Evolutionary conservation across 2,797 vertebrate genomes (phyloP).

Genomic region (Sarcophilus harrisii): DNA sequence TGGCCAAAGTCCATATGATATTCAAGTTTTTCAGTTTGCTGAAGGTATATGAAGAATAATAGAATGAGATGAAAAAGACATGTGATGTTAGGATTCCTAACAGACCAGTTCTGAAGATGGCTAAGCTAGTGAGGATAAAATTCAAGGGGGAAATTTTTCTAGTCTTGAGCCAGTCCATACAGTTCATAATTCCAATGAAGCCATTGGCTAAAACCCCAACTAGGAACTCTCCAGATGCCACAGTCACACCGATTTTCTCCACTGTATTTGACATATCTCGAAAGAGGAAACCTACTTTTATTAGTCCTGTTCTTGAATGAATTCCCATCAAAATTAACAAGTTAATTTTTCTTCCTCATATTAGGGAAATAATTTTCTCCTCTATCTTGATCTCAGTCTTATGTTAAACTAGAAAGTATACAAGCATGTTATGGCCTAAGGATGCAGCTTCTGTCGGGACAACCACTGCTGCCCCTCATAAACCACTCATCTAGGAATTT

Average conservation of each 20-base stretch:
- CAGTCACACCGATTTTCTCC: neutral
- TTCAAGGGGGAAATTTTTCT: conserved; percentile 5
- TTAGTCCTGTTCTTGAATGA: neutral
- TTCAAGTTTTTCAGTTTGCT: neutral
- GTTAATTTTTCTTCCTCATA: neutral
- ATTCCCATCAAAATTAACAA: neutral
- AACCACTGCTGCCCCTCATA: neutral
- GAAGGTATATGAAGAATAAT: neutral
- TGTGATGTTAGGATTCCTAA: neutral
- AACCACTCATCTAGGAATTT: neutral
- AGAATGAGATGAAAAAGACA: neutral
- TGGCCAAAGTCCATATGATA: conserved; percentile 23
- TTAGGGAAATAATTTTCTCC: neutral
- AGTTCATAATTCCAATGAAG: conserved; percentile 21
- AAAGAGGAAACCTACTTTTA: neutral
- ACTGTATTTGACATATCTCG: neutral
- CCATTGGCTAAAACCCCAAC: conserved; percentile 13
- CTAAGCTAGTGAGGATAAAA: conserved; percentile 13
- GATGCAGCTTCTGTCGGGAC: neutral
- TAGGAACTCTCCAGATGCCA: neutral
- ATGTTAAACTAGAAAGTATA: neutral
- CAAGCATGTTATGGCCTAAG: neutral
- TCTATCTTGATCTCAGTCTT: neutral
- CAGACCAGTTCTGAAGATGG: conserved; percentile 13
- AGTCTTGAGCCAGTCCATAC: neutral